Conservation (phyloP, 2,888 invertebrate species). For the Nymphalis urticae region DNA sequence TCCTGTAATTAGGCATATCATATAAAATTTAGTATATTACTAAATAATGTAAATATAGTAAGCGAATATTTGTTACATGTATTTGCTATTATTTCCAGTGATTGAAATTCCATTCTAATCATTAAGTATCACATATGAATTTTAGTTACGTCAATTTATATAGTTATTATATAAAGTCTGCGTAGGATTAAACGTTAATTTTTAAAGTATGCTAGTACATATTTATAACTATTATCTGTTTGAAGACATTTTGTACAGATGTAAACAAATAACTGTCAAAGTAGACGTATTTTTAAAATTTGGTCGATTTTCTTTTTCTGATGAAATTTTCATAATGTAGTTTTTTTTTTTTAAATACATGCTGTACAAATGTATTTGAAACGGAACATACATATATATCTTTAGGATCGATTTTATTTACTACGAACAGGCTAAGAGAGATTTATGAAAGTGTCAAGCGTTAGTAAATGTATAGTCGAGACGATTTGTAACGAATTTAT, state of each 20-base stretch:
- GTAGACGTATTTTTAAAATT: not conserved
- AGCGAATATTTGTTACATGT: conserved; percentile 58
- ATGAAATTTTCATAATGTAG: too few relatives aligned
- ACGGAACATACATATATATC: conserved; percentile 35
- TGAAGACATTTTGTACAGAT: conserved; percentile 15
- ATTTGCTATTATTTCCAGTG: conserved; percentile 60
- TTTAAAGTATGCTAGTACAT: conserved; percentile 60
- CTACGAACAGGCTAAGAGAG: conserved; percentile 9
- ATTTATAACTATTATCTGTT: conserved; percentile 42
- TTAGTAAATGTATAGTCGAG: conserved; percentile 27
- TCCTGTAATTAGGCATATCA: conserved; percentile 68
- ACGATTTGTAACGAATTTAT: conserved; percentile 65
- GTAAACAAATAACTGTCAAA: not conserved
- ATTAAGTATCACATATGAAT: conserved; percentile 59
- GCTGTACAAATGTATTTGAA: not conserved
- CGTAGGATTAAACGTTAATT: conserved; percentile 63
- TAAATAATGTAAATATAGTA: conserved; percentile 76
- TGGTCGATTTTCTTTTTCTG: too few relatives aligned
- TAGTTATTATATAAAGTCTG: conserved; percentile 65
- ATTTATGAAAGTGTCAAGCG: conserved; percentile 24
- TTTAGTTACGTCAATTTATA: conserved; percentile 71
- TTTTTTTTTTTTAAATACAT: not conserved
- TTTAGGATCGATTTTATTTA: conserved; percentile 49
- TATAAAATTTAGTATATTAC: conserved; percentile 80
- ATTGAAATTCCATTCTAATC: conserved; percentile 60